Evolutionary conservation across 2,888 invertebrate species (phyloP).

Genomic region (Digitonthophagus gazella): DNA sequence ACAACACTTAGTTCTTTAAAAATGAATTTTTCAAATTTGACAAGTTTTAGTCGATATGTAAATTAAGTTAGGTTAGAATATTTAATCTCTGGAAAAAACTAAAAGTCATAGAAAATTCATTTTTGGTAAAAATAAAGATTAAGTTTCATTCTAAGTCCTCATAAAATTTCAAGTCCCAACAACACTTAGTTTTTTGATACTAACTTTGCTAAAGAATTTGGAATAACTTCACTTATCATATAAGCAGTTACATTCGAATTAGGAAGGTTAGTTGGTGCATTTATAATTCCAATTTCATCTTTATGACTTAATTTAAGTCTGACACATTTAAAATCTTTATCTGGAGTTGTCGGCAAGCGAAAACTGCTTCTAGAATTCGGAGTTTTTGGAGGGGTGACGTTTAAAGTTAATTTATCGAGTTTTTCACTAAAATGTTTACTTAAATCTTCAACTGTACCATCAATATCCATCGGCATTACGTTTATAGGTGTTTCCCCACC

Average conservation of each 20-base stretch:
- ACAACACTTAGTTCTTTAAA: no score
- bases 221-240: constrained; percentile 53
- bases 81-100: no score
- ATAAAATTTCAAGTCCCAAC: no score
- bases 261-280: constrained; percentile 34
- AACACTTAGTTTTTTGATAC: no score
- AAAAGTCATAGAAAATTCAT: no score
- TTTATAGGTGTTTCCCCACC: no score
- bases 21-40: no score
- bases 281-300: constrained; percentile 40
- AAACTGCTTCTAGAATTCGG: constrained; percentile 13
- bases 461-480: constrained; percentile 27
- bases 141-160: no score
- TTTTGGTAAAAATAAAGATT: no score
- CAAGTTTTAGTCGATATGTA: no score
- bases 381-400: not conserved
- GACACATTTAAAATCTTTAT: constrained; percentile 45
- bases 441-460: constrained; percentile 36
- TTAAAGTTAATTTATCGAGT: no score
- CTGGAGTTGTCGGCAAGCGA: constrained; percentile 22
- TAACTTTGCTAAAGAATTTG: constrained; percentile 55
- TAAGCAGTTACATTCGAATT: constrained; percentile 43
- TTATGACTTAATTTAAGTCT: constrained; percentile 36
- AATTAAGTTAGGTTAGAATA: no score
- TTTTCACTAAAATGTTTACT: constrained; percentile 35